Percentiles rank a stretch among this genome's conserved stretches.
These are phyloP conservation scores for Falcaria lacertinaria DNA, from an alignment of 2,888 invertebrate genomes.

Conservation along the genomic window DNA sequence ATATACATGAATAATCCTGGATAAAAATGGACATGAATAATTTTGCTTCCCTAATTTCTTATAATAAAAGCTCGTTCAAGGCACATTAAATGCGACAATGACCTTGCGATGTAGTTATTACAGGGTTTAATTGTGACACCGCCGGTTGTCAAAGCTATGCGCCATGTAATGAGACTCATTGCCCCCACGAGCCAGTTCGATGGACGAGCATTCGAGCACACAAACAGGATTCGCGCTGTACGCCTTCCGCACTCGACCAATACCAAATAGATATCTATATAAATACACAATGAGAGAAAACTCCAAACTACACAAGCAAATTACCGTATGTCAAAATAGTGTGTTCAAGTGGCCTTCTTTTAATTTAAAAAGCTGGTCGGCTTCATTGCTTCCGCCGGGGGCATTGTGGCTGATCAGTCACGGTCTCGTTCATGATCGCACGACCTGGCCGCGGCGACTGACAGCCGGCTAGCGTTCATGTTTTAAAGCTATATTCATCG, in stretches of 20 bases:
- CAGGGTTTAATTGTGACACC: background rate
- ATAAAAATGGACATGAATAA: too few species aligned
- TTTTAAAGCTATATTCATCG: conserved; percentile 46
- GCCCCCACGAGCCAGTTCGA: conserved; percentile 49
- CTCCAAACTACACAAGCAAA: background rate
- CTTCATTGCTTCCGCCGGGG: conserved; percentile 40
- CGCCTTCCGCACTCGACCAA: conserved; percentile 45
- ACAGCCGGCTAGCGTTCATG: conserved; percentile 22
- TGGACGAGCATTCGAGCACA: conserved; percentile 38
- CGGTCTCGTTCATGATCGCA: conserved; percentile 57
- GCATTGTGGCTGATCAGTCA: conserved; percentile 60
- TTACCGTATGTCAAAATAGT: conserved; percentile 9
- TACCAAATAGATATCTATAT: conserved; percentile 39
- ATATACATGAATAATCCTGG: too few species aligned
- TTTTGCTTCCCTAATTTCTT: too few species aligned
- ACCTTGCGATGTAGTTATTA: too few species aligned
- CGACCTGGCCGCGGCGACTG: conserved; percentile 33
- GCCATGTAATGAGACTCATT: conserved; percentile 42
- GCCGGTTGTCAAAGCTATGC: conserved; percentile 32
- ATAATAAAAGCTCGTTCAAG: too few species aligned
- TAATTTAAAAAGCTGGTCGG: conserved; percentile 34
- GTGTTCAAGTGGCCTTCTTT: conserved; percentile 32
- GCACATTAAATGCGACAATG: too few species aligned
- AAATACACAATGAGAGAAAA: conserved; percentile 6
- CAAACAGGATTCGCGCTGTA: conserved; percentile 58